Conservation (phyloP, 2,888 invertebrate species). For the Prenolepis imparis region DNA sequence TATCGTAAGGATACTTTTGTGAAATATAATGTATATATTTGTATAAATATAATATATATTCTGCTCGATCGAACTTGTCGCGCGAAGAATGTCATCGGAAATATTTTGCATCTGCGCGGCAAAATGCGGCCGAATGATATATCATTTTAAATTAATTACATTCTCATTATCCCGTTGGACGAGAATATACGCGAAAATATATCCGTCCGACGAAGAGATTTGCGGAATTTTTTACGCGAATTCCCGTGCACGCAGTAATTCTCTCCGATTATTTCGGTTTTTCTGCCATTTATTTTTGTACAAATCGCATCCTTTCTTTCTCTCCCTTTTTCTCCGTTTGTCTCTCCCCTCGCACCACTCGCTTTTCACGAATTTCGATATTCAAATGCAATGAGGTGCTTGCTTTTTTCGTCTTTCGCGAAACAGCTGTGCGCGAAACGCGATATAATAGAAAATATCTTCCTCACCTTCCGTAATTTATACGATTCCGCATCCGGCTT, state of each 20-base stretch:
- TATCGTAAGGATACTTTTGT: neutral
- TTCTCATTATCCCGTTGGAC: conserved; percentile 27
- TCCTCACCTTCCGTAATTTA: conserved; percentile 28
- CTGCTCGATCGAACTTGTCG: neutral
- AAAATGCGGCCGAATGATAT: conserved; percentile 14
- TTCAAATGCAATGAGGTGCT: conserved; percentile 38
- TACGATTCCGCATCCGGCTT: conserved; percentile 31
- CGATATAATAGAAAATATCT: conserved; percentile 16
- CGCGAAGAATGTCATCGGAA: conserved; percentile 26
- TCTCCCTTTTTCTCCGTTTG: neutral
- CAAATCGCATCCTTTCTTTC: neutral
- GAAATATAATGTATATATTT: conserved; percentile 1
- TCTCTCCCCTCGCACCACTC: neutral
- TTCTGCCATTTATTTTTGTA: conserved; percentile 13
- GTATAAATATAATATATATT: neutral
- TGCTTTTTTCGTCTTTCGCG: conserved; percentile 11
- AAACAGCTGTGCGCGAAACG: conserved; percentile 38
- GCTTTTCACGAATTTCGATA: conserved; percentile 28
- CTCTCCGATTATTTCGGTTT: conserved; percentile 19
- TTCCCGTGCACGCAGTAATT: conserved; percentile 25
- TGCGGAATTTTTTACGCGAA: conserved; percentile 40
- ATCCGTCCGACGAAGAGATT: conserved; percentile 8
- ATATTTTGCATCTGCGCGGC: conserved; percentile 10
- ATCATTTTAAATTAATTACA: conserved; percentile 39
- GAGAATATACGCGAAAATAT: conserved; percentile 3